A percentile compares a stretch with the other conserved stretches of the same genome.
phyloP scores from a whole-genome alignment of 2,797 vertebrate species.

The Scolopax rusticola region DNA sequence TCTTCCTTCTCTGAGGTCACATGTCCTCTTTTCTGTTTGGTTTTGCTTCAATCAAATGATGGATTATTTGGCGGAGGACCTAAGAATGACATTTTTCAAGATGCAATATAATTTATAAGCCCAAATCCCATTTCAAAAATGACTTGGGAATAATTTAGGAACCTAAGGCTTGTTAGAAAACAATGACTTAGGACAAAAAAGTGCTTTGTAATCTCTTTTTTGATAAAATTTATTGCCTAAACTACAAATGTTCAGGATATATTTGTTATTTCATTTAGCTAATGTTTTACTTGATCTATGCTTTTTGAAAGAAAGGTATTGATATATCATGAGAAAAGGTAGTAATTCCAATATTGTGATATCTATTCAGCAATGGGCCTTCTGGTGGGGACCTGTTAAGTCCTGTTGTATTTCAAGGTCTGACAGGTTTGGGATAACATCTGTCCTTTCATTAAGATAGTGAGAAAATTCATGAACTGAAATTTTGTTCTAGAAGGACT shows the following conservation, averaged over 20 bases:
- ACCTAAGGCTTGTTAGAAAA: not conserved
- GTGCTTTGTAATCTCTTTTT: not conserved
- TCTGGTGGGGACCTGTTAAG: not conserved
- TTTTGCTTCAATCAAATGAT: constrained; percentile 1
- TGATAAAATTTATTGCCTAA: not conserved
- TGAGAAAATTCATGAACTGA: not conserved
- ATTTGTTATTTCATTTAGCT: constrained; percentile 8
- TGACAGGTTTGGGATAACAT: not conserved
- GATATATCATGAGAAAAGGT: not conserved
- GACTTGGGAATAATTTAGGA: not conserved
- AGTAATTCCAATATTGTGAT: not conserved
- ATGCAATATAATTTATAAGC: not conserved
- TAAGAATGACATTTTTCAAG: not conserved
- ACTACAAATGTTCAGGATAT: not conserved
- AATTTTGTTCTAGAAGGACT: not conserved
- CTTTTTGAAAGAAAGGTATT: not conserved
- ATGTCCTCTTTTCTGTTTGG: not conserved
- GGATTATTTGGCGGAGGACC: not conserved
- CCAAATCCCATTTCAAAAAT: not conserved
- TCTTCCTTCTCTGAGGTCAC: not conserved
- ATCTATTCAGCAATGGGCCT: not conserved
- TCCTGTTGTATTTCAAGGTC: not conserved
- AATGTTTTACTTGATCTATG: not conserved
- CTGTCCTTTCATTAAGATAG: not conserved
- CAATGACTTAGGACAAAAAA: not conserved